These are phyloP conservation scores for Heliangelus exortis DNA, from an alignment of 2,797 vertebrate genomes.

Conservation along the genomic window DNA sequence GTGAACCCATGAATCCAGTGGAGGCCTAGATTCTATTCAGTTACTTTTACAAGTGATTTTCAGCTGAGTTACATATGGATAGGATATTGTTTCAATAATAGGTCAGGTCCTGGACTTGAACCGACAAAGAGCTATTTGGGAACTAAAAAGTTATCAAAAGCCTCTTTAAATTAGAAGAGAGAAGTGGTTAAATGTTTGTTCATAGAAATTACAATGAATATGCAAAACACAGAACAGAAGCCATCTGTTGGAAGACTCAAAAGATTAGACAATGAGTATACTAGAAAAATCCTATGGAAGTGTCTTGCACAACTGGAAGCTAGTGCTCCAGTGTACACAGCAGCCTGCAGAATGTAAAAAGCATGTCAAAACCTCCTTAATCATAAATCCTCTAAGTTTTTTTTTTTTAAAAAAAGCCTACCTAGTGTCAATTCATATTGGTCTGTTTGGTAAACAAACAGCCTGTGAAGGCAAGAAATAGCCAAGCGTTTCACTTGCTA, in stretches of 20 bases:
- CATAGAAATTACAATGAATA: constrained; percentile 18
- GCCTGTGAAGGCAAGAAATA: constrained; percentile 14
- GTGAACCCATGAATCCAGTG: neutral
- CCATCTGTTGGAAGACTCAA: constrained; percentile 7
- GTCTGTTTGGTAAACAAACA: constrained; percentile 47
- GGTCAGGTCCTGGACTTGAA: neutral
- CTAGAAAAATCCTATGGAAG: neutral
- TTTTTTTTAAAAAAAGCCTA: neutral
- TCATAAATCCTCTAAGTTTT: neutral
- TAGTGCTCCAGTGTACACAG: neutral
- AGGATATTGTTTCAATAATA: neutral
- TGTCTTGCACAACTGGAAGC: neutral
- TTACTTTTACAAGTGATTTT: neutral
- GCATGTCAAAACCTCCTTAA: neutral
- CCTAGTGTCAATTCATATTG: neutral
- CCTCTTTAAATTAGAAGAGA: neutral
- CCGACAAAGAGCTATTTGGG: neutral
- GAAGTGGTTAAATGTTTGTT: neutral
- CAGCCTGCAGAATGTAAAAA: neutral
- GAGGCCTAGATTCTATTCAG: neutral
- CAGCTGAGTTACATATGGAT: neutral
- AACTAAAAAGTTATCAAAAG: neutral
- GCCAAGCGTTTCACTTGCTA: constrained; percentile 42
- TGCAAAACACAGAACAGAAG: neutral
- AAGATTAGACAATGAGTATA: constrained; percentile 35